Evolutionary conservation across 2,113 vertebrate species (phyloP).

Genomic region (Hystrix brachyura): DNA sequence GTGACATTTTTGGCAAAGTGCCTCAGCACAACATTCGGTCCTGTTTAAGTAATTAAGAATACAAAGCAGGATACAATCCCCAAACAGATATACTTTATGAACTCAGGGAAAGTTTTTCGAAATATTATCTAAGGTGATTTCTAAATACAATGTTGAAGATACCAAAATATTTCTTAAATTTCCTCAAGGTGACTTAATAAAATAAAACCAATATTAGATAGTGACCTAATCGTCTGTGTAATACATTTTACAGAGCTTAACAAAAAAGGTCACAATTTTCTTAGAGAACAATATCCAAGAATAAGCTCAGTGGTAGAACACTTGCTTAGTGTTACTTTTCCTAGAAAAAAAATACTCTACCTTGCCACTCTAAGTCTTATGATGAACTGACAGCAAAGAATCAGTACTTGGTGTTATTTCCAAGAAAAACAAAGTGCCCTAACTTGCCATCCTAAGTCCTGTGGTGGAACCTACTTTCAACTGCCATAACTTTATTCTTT

Average conservation of each 20-base stretch:
- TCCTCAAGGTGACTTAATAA: constrained; percentile 25
- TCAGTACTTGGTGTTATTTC: background rate
- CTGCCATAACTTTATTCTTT: background rate
- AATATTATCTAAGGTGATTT: background rate
- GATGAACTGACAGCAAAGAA: background rate
- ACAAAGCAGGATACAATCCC: background rate
- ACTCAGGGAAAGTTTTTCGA: background rate
- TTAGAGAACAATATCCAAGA: constrained; percentile 4
- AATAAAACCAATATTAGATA: background rate
- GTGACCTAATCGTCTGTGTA: background rate
- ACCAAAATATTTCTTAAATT: background rate
- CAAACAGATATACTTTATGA: background rate
- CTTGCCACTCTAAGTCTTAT: background rate
- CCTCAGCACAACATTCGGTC: background rate
- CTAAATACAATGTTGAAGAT: background rate
- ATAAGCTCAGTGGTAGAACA: background rate
- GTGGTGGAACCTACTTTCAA: background rate
- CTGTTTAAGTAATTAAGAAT: background rate
- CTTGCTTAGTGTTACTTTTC: background rate
- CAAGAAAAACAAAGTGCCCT: background rate
- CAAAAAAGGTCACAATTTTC: background rate
- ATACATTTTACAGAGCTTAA: background rate
- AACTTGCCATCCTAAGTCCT: background rate
- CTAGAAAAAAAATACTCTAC: background rate
- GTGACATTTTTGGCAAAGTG: background rate